phyloP scores from a whole-genome alignment of 2,113 vertebrate genomes.

The Acanthochromis polyacanthus region DNA sequence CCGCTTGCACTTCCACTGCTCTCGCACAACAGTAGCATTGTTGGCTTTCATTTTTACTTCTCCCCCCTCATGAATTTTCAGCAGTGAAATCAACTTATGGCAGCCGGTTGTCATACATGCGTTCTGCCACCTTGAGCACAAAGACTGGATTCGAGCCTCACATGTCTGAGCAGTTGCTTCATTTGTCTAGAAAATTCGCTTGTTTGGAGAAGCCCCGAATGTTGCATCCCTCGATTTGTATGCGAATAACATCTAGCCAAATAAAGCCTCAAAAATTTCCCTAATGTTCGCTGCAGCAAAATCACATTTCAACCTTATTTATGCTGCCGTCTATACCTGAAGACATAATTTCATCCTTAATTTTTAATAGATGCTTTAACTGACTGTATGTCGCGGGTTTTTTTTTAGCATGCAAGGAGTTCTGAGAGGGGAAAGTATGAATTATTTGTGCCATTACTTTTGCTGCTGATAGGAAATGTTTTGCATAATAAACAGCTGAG shows the following conservation, averaged over 20 bases:
- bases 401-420: slow-evolving; percentile 27
- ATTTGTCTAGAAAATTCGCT: slow-evolving; percentile 71
- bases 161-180: slow-evolving; percentile 59
- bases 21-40: slow-evolving; percentile 31
- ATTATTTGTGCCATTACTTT: slow-evolving; percentile 72
- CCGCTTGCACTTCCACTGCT: slow-evolving; percentile 11
- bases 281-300: slow-evolving; percentile 73
- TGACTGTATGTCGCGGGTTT: slow-evolving; percentile 52
- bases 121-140: slow-evolving; percentile 41
- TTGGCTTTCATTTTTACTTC: slow-evolving; percentile 16
- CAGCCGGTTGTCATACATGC: slow-evolving; percentile 32
- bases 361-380: slow-evolving; percentile 50
- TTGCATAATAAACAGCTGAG: slow-evolving; percentile 65
- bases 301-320: slow-evolving; percentile 60
- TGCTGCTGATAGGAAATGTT: slow-evolving; percentile 69
- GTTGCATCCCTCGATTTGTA: slow-evolving; percentile 72
- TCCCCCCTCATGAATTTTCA: slow-evolving; percentile 26
- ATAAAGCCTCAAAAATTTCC: slow-evolving; percentile 67
- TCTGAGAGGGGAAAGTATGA: slow-evolving; percentile 54
- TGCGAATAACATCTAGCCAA: slow-evolving; percentile 68
- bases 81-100: slow-evolving; percentile 45
- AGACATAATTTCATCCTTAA: slow-evolving; percentile 54
- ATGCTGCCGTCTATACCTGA: slow-evolving; percentile 54
- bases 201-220: slow-evolving; percentile 70
- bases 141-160: slow-evolving; percentile 22